A percentile compares a stretch with the other conserved stretches of the same genome.
Conservation (phyloP, 2,888 invertebrate species). For the Meteorus cinctellus region DNA sequence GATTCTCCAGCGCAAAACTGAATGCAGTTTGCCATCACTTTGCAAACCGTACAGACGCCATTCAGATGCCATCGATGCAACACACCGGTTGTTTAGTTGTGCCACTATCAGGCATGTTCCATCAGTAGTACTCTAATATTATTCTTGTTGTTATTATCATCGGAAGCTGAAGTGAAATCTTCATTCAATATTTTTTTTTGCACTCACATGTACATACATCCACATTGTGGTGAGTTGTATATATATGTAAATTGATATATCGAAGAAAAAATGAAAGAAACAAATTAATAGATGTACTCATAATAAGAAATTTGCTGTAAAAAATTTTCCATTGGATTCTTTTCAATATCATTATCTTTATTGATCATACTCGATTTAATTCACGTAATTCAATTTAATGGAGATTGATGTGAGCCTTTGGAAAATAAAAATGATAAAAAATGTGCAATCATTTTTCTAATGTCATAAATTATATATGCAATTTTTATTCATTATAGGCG, state of each 20-base stretch:
- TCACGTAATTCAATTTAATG: background rate
- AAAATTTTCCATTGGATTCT: background rate
- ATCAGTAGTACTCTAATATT: background rate
- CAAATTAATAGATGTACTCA: background rate
- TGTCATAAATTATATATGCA: background rate
- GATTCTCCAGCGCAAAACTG: slow-evolving; percentile 51
- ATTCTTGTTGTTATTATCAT: slow-evolving; percentile 20
- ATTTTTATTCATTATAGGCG: background rate
- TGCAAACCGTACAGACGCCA: slow-evolving; percentile 68
- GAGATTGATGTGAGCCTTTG: background rate
- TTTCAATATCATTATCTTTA: background rate
- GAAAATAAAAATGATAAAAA: background rate
- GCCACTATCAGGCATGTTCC: slow-evolving; percentile 1
- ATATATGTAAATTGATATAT: background rate
- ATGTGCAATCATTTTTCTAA: background rate
- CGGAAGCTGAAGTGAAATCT: background rate
- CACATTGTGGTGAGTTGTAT: background rate
- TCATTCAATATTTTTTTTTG: background rate
- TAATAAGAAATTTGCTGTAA: background rate
- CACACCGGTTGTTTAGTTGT: slow-evolving; percentile 50
- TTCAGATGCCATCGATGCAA: slow-evolving; percentile 68
- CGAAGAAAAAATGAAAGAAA: background rate
- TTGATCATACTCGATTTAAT: background rate
- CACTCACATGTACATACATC: background rate
- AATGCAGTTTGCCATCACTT: slow-evolving; percentile 70